Base-by-base conservation (phyloP, 1,140 invertebrate species). In the Brachystomella parvula region DNA sequence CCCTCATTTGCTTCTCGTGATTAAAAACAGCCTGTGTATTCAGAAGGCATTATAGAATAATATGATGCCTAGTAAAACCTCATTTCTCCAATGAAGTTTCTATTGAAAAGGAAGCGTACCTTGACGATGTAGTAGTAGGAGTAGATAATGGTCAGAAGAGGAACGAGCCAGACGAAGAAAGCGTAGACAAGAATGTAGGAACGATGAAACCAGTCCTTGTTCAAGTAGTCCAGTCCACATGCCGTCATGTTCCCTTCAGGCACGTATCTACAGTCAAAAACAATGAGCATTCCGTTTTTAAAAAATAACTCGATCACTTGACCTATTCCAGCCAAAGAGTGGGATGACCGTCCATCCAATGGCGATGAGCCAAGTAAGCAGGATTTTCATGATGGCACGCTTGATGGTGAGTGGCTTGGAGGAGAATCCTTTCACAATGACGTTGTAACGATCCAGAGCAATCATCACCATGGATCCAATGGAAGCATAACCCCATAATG, bases 161-260 rank as follows among this genome's bases (percentile, higher is more conserved):
- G 90, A 3, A 82, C 39, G 67, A 85, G 87, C 74, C 89, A 90
- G 3, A 85, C 84, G 68, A 86, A 88, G 21, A 85, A 67, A n/a
- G 81, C 82, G 73, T 89, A 89, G 2, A 84, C 79, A 12, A 89
- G 68, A 68, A 89, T 83, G 76, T 89, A 90, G 60, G 86, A 87
- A 60, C 79, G 80, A 71, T 82, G 69, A 26, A 61, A 61, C 71
- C 64, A 71, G 60, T 86, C 83, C 73, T 84, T 83, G 60, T 78
- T 83, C 47, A 92, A 77, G 75, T 90, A 92, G 76, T 92, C 90
- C 63, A 89, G 89, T 29, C 89, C 89, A 74, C 89, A 92, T 24
- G 88, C 86, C 28, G 88, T 90, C 83, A 90, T 85, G 74, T 91
- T 91, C 58, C 88, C 88, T 80, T 92, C 89, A n/a, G 89, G 89